Evolutionary conservation across 2,888 invertebrate genomes (phyloP), one percentile per base, ranked within the genome.

Genomic region (Machimus atricapillus): DNA sequence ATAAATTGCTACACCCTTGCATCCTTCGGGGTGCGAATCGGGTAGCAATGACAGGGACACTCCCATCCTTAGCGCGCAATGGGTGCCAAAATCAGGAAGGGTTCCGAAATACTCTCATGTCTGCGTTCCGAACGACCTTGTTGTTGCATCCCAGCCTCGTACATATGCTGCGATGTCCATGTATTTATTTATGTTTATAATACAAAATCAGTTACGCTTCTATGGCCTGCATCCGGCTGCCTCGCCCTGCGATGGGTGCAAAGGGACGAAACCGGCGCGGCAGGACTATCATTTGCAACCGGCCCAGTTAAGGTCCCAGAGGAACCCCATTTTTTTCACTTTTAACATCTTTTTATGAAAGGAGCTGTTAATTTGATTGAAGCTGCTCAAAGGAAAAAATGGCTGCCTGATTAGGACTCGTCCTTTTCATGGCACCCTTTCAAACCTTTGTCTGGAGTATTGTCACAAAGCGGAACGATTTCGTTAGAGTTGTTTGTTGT

Each of bases 171-270:
- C 79, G 16, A 66, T 58, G 77, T 83, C 23, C 87, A 88, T 78
- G 58, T 92, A 92, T 92, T 92, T 92, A 91, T 92, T 92, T 92
- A 90, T 92, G 92, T 92, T 92, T 92, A 92, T 91, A 92, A 92
- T 92, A 92, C 92, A 91, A 92, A 92, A 92, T 92, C 92, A 92
- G 92, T 91, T 91, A 92, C 91, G 92, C 92, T 92, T 92, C 52
- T 46, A 74, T 46, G 74, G 73, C 14, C 74, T 74, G 85, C 74
- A 85, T 85, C 74, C 85, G 74, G 27, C 37, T 74, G 40, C 85
- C 85, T 34, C 19, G 27, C 16, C 43, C 46, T 14, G 82, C 58
- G 66, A 66, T 83, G 74, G 43, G 82, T 73, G 66, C 52, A 52
- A 27, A 74, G 74, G 85, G 46, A 88, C 73, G 87, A 88, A 89